phyloP scores from a whole-genome alignment of 2,888 invertebrate species.

The Tethea ocularis region DNA sequence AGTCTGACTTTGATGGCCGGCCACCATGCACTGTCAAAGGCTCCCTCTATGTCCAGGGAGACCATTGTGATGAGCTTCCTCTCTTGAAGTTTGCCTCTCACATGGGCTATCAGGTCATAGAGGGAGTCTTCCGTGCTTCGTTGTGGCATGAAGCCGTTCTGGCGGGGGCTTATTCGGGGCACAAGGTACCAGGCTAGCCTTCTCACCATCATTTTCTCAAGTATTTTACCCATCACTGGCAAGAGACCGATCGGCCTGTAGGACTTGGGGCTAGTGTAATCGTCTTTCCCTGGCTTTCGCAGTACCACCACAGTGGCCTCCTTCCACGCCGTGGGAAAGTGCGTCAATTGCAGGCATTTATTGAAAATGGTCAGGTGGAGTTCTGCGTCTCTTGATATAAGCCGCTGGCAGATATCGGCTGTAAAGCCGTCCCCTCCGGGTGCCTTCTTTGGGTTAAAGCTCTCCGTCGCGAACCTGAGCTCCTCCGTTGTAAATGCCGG shows the following conservation, averaged over 20 bases:
- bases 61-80: neutral
- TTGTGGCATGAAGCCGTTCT: no score
- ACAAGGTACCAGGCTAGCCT: neutral
- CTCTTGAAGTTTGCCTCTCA: no score
- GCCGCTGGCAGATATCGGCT: no score
- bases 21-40: slow-evolving; percentile 4
- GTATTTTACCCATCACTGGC: slow-evolving; percentile 14
- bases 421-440: no score
- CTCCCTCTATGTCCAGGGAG: neutral
- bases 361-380: no score
- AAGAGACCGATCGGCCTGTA: slow-evolving; percentile 9
- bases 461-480: no score
- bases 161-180: neutral
- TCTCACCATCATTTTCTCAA: neutral
- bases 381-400: no score
- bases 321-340: no score
- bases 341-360: no score
- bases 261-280: slow-evolving; percentile 12
- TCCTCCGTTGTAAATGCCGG: no score
- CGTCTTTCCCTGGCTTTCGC: slow-evolving; percentile 11
- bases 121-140: no score
- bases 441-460: no score
- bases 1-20: neutral
- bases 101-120: neutral
- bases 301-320: slow-evolving; percentile 12